A percentile compares a stretch with the other conserved stretches of the same genome.
Conservation (phyloP, 2,113 vertebrate genomes). For the Fulmarus glacialis region DNA sequence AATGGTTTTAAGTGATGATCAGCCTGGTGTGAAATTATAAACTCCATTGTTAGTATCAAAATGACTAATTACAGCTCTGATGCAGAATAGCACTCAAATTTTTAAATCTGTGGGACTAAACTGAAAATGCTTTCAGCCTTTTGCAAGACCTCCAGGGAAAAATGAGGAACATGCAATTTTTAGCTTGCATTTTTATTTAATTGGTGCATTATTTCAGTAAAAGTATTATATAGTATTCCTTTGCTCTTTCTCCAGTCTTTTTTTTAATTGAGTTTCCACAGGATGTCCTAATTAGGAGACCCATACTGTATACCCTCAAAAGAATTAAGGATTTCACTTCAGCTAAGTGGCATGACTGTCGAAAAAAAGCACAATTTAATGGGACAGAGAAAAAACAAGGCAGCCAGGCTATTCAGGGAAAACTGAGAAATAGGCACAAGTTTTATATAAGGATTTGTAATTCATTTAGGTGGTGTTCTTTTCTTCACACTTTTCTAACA, state of each 20-base stretch:
- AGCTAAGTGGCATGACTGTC: neutral
- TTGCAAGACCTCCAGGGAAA: neutral
- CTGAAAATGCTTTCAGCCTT: neutral
- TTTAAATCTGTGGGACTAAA: neutral
- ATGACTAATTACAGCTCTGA: conserved; percentile 33
- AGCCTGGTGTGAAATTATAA: conserved; percentile 61
- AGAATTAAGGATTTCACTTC: conserved; percentile 20
- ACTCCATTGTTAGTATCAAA: conserved; percentile 28
- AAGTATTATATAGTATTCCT: neutral
- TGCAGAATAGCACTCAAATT: neutral
- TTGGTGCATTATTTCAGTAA: conserved; percentile 1
- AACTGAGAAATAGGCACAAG: neutral
- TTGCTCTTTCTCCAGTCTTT: neutral
- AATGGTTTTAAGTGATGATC: conserved; percentile 46
- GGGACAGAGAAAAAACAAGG: neutral
- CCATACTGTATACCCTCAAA: neutral
- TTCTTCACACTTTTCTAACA: neutral
- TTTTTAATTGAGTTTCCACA: neutral
- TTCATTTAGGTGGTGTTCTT: neutral
- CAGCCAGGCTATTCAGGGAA: neutral
- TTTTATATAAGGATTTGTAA: neutral
- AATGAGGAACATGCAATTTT: neutral
- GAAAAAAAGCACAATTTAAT: neutral
- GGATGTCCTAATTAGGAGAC: conserved; percentile 9
- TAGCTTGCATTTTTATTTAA: conserved; percentile 14